These are phyloP conservation scores for Rhea americana DNA, from an alignment of 2,113 vertebrate species.

Conservation along the genomic window DNA sequence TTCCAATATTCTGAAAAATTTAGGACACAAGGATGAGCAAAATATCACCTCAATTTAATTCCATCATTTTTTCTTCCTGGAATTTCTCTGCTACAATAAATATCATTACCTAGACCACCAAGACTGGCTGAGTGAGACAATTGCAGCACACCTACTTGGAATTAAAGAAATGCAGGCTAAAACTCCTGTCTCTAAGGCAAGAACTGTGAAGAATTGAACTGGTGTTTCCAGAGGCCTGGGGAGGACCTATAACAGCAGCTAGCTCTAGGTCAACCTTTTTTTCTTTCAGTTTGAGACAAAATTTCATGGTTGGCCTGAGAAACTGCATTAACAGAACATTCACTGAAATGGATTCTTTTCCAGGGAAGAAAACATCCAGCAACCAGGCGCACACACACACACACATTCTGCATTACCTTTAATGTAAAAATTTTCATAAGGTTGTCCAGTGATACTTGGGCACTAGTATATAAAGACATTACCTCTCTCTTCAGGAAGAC, in stretches of 20 bases:
- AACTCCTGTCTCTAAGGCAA: neutral
- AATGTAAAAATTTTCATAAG: neutral
- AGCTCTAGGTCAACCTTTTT: neutral
- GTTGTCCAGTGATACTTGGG: neutral
- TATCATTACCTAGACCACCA: constrained; percentile 3
- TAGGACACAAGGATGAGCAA: neutral
- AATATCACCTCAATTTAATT: constrained; percentile 33
- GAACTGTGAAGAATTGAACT: neutral
- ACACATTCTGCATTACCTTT: neutral
- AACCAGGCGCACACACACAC: too few species aligned
- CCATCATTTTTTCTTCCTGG: constrained; percentile 31
- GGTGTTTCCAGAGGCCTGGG: neutral
- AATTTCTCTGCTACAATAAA: constrained; percentile 48
- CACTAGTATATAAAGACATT: neutral
- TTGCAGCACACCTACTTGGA: neutral
- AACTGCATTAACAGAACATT: neutral
- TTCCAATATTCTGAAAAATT: neutral
- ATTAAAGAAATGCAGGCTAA: neutral
- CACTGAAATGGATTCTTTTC: neutral
- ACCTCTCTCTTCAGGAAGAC: neutral
- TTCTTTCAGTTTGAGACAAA: neutral
- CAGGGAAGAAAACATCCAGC: neutral
- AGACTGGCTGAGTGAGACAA: neutral
- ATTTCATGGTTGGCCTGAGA: neutral
- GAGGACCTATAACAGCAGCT: neutral